Evolutionary conservation across 2,797 vertebrate species (phyloP).

Genomic region (Spinus pinus): DNA sequence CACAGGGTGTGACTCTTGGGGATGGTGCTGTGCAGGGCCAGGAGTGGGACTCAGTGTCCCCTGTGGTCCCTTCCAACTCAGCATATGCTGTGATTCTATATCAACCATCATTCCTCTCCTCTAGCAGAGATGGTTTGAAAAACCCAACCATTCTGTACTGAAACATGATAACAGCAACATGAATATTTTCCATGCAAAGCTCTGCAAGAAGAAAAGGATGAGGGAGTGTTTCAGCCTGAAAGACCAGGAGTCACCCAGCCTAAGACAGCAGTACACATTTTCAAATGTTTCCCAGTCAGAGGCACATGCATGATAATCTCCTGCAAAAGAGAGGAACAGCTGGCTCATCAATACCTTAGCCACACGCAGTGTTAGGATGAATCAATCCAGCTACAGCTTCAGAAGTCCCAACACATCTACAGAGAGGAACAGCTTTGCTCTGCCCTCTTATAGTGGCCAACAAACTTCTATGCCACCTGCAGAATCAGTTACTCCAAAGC

Average conservation of each 20-base stretch:
- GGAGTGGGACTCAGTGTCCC: fast-evolving
- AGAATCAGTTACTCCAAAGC: neutral
- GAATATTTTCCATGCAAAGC: neutral
- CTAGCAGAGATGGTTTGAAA: neutral
- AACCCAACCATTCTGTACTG: neutral
- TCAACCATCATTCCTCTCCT: neutral
- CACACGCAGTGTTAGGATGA: neutral
- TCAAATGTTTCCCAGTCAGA: neutral
- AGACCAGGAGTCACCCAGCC: neutral
- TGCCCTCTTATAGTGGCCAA: neutral
- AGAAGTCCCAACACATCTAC: neutral
- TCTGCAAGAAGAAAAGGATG: neutral
- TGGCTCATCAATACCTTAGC: neutral
- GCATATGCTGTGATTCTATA: neutral
- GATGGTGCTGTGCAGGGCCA: neutral
- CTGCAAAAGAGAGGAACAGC: neutral
- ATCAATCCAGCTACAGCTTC: neutral
- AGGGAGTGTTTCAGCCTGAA: neutral
- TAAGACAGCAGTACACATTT: neutral
- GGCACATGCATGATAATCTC: neutral
- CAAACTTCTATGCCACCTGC: neutral
- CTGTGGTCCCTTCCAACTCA: neutral
- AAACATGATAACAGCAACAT: neutral
- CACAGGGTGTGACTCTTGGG: neutral
- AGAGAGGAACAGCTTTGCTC: neutral